Percentiles rank a stretch among this genome's conserved stretches.
phyloP scores from a whole-genome alignment of 2,797 vertebrate species.

The Chelon labrosus region DNA sequence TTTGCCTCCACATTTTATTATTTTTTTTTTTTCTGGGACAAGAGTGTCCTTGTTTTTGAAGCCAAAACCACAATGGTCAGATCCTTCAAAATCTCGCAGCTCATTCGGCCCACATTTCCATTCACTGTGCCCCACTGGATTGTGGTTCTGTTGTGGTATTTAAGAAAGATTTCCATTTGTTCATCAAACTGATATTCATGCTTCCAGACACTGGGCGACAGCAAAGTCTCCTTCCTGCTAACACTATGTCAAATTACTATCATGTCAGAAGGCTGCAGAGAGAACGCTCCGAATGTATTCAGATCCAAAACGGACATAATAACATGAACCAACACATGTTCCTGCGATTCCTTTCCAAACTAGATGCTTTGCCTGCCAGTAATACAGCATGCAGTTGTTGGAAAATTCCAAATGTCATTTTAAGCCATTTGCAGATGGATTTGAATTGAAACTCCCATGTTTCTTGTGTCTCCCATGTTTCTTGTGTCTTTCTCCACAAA shows the following conservation, averaged over 20 bases:
- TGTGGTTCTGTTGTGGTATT: slow-evolving; percentile 54
- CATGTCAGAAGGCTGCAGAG: slow-evolving; percentile 13
- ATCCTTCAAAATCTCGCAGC: slow-evolving; percentile 42
- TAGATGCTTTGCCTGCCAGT: slow-evolving; percentile 1
- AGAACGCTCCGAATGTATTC: slow-evolving; percentile 15
- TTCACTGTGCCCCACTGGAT: slow-evolving; percentile 20
- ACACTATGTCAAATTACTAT: slow-evolving; percentile 21
- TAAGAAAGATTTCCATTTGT: slow-evolving; percentile 65
- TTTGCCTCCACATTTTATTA: slow-evolving; percentile 50
- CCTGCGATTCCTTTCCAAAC: slow-evolving; percentile 20
- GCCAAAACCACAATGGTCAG: slow-evolving; percentile 68
- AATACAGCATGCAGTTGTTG: background rate
- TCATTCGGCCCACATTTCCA: slow-evolving; percentile 72
- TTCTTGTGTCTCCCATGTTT: background rate
- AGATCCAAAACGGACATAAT: slow-evolving; percentile 16
- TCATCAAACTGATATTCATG: slow-evolving; percentile 41
- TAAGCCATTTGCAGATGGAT: background rate
- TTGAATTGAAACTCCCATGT: background rate
- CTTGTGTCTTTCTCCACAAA: background rate
- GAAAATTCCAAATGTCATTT: slow-evolving; percentile 21
- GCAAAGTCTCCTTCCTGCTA: slow-evolving; percentile 19
- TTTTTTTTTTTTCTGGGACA: slow-evolving; percentile 40
- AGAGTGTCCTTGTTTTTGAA: slow-evolving; percentile 61
- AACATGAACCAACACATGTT: slow-evolving; percentile 32
- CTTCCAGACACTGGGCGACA: slow-evolving; percentile 40